Percentiles rank a stretch among this genome's conserved stretches.
These are phyloP conservation scores for Tetraodon nigroviridis DNA, from an alignment of 2,113 vertebrate genomes.

Conservation along the genomic window DNA sequence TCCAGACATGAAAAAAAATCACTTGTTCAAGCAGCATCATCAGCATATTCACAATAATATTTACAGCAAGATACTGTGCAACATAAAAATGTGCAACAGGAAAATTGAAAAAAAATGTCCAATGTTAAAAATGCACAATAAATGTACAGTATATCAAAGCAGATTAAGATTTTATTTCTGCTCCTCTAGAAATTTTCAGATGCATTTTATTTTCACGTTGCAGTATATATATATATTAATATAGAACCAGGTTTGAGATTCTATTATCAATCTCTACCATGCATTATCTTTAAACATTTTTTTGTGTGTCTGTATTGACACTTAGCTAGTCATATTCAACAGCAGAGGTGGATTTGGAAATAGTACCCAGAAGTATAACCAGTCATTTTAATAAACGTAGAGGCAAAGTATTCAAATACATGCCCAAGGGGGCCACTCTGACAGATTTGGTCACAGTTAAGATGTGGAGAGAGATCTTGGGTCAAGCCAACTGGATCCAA, in stretches of 20 bases:
- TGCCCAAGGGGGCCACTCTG: slow-evolving; percentile 29
- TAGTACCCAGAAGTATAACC: slow-evolving; percentile 16
- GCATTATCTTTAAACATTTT: too few relatives aligned
- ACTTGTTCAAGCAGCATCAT: too few relatives aligned
- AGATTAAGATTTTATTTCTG: not conserved
- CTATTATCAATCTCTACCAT: not conserved
- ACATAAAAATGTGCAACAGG: too few relatives aligned
- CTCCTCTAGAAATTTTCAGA: not conserved
- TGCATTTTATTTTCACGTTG: slow-evolving; percentile 12
- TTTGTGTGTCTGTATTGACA: slow-evolving; percentile 7
- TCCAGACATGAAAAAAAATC: too few relatives aligned
- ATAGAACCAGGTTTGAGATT: slow-evolving; percentile 11
- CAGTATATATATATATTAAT: slow-evolving; percentile 20
- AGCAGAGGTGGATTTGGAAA: slow-evolving; percentile 28
- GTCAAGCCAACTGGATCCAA: slow-evolving; percentile 68
- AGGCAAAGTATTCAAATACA: slow-evolving; percentile 47
- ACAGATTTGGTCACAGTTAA: slow-evolving; percentile 56
- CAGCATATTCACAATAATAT: too few relatives aligned
- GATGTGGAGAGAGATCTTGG: slow-evolving; percentile 37
- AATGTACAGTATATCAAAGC: slow-evolving; percentile 6
- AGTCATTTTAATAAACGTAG: slow-evolving; percentile 30
- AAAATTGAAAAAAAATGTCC: too few relatives aligned
- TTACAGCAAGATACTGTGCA: too few relatives aligned
- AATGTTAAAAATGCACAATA: too few relatives aligned
- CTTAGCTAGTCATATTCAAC: slow-evolving; percentile 7